Evolutionary conservation across 2,113 vertebrate genomes (phyloP).

Genomic region (Brachypteracias leptosomus): DNA sequence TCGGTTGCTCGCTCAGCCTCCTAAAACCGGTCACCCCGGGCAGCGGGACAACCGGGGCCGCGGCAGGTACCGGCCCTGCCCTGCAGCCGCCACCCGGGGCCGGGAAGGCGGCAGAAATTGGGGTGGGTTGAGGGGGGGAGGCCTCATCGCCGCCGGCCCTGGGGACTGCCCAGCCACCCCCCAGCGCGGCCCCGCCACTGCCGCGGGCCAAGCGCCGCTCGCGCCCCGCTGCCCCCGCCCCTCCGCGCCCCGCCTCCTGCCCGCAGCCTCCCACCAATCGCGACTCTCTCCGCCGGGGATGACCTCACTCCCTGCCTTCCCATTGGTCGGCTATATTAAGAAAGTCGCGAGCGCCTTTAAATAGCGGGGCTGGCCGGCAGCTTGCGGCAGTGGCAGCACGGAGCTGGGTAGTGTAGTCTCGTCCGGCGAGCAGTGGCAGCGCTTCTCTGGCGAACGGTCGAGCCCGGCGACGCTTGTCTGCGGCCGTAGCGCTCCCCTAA

Average conservation of each 20-base stretch:
- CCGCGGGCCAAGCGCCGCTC: neutral
- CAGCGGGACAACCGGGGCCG: neutral
- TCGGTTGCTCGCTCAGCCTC: neutral
- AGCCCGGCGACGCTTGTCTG: neutral
- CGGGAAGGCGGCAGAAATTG: neutral
- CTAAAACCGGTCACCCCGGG: neutral
- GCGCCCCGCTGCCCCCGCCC: neutral
- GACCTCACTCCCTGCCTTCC: constrained; percentile 80
- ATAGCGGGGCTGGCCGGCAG: constrained; percentile 66
- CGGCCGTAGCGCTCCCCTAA: neutral
- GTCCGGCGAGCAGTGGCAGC: neutral
- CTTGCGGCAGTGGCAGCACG: neutral
- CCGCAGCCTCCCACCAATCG: constrained; percentile 70
- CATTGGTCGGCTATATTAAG: constrained; percentile 97
- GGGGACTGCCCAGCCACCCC: too few relatives aligned
- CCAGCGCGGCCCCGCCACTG: neutral
- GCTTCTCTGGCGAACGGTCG: fast-evolving
- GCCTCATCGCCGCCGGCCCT: too few relatives aligned
- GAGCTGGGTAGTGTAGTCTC: too few relatives aligned
- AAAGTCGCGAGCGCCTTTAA: constrained; percentile 85
- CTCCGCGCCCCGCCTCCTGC: neutral
- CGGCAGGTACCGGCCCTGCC: neutral
- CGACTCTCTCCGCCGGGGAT: constrained; percentile 55
- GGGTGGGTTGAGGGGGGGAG: too few relatives aligned
- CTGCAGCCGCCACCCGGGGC: neutral